Conservation (phyloP, 1,140 invertebrate species). For the Anoplolepis gracilipes region DNA sequence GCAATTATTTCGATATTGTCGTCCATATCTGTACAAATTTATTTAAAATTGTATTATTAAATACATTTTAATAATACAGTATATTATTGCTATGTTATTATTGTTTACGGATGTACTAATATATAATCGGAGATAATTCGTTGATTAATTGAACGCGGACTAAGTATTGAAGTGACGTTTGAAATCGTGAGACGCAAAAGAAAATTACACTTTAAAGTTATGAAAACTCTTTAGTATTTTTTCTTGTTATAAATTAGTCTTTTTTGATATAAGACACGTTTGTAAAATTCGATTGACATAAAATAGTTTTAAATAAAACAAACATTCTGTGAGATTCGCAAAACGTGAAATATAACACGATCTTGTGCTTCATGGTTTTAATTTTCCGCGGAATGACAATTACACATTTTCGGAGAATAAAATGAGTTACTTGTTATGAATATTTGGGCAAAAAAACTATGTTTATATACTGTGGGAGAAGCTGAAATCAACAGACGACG, state of each 20-base stretch:
- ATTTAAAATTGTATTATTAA: slow-evolving; percentile 37
- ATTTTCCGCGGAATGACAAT: not conserved
- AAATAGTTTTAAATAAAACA: not conserved
- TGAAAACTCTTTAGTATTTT: not conserved
- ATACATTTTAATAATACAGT: slow-evolving; percentile 45
- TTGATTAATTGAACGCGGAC: not conserved
- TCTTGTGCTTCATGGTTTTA: not conserved
- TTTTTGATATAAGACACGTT: no score
- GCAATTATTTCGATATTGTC: slow-evolving; percentile 16
- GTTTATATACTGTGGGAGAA: not conserved
- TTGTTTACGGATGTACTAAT: not conserved
- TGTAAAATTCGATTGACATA: not conserved
- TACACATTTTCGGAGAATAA: not conserved
- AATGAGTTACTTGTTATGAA: not conserved
- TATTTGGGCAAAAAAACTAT: not conserved
- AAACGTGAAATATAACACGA: not conserved
- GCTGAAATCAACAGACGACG: not conserved
- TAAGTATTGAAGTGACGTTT: slow-evolving; percentile 5
- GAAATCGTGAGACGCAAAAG: not conserved
- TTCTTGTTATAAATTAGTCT: not conserved
- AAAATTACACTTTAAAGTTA: not conserved
- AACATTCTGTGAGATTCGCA: not conserved
- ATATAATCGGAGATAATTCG: slow-evolving; percentile 24
- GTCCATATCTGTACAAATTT: slow-evolving; percentile 3
- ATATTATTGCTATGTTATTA: slow-evolving; percentile 35